Base-by-base conservation (phyloP, 2,888 invertebrate species). In the Corythucha ciliata region DNA sequence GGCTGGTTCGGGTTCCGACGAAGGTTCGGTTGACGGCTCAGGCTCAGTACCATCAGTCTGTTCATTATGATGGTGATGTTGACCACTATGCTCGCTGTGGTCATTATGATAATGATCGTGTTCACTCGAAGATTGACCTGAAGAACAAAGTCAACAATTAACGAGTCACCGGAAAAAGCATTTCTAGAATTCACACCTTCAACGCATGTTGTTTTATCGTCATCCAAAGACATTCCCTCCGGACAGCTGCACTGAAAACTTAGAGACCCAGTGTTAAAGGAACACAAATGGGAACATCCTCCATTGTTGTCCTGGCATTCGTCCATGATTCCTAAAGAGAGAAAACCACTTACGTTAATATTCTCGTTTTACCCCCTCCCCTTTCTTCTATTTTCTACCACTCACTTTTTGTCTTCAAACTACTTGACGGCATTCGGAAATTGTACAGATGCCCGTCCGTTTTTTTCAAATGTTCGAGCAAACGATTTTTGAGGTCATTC, bases 221-320 rank as follows among this genome's bases (percentile, higher is more conserved):
- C 58, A 64, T 69, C 69, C 65, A 83, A 64, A 45, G 70, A 61
- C 70, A 77, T 63, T 25, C 75, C 75, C 32, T 68, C 66, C 8
- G 77, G 77, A 64, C 85, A 86, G 3, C 68, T 71, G 64, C 86
- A 87, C 25, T 67, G 68, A 63, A 85, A 84, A 42, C 77, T 74
- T 50, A 80, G 72, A 26, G 54, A 59, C 2, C 64, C 63, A 61
- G 79, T 78, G 65, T 83, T 77, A 62, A 81, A 85, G 47, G 70
- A 68, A 65, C 86, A 87, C 10, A 69, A 71, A 58, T 81, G 72
- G 58, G 81, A 75, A 63, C 86, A 87, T 41, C 73, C 69, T 52
- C 79, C 73, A 54, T 77, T 78, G 56, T 77, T 73, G 49, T 78
- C 74, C 67, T 78, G 74, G 66, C 82, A 87, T 52, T 75, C 66